A percentile compares a stretch with the other conserved stretches of the same genome.
phyloP scores from a whole-genome alignment of 2,888 invertebrate genomes.

The Pheosia tremula region DNA sequence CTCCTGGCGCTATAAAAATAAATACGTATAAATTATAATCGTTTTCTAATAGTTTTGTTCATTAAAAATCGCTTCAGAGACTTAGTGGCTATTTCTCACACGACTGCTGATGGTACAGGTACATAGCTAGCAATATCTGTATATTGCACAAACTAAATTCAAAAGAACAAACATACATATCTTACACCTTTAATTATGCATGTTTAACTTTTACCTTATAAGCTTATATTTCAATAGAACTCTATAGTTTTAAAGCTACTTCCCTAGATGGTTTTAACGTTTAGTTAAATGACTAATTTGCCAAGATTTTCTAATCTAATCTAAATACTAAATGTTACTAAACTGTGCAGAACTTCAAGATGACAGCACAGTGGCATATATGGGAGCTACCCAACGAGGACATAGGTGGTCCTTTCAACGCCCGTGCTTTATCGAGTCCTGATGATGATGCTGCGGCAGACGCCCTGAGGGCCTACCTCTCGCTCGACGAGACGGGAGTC shows the following conservation, averaged over 20 bases:
- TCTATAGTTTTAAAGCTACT: background rate
- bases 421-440: conserved; percentile 73
- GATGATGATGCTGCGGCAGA: conserved; percentile 79
- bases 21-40: too few relatives aligned
- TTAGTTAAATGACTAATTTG: background rate
- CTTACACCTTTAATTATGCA: background rate
- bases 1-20: too few relatives aligned
- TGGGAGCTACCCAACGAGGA: conserved; percentile 82
- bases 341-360: conserved; percentile 82
- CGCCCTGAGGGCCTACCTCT: conserved; percentile 85
- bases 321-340: background rate
- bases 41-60: too few relatives aligned
- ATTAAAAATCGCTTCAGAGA: too few relatives aligned
- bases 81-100: too few relatives aligned
- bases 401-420: conserved; percentile 86
- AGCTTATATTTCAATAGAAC: background rate
- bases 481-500: conserved; percentile 84
- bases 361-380: conserved; percentile 81
- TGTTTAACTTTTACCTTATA: background rate
- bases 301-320: background rate
- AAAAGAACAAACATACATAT: background rate
- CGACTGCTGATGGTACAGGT: too few relatives aligned
- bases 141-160: background rate
- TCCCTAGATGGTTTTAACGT: background rate
- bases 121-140: too few relatives aligned